phyloP scores from a whole-genome alignment of 2,113 vertebrate species.

The Dolichotis patagonum region DNA sequence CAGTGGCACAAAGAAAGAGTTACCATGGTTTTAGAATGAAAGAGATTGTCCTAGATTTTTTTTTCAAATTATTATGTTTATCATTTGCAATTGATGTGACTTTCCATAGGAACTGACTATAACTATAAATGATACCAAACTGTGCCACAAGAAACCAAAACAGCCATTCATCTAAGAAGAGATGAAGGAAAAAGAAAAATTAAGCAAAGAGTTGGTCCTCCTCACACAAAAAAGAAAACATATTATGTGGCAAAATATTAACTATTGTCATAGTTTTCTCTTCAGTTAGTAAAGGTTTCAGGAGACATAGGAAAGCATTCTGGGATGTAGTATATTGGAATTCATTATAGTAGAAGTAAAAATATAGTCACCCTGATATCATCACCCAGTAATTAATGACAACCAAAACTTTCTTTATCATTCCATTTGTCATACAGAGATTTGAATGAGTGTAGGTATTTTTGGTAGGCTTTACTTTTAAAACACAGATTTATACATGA shows the following conservation, averaged over 20 bases:
- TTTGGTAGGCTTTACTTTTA: slow-evolving; percentile 32
- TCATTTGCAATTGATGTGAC: slow-evolving; percentile 1
- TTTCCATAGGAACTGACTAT: not conserved
- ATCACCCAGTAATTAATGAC: not conserved
- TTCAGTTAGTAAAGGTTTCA: not conserved
- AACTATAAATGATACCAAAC: not conserved
- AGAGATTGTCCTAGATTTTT: not conserved
- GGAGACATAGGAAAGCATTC: not conserved
- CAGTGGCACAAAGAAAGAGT: not conserved
- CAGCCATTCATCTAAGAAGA: not conserved
- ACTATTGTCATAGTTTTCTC: not conserved
- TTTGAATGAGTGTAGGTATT: not conserved
- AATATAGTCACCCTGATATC: not conserved
- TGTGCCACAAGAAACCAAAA: not conserved
- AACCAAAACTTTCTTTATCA: slow-evolving; percentile 6
- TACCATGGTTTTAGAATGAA: not conserved
- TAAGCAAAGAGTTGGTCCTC: not conserved
- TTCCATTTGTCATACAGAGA: not conserved
- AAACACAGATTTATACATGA: not conserved
- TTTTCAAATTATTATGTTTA: not conserved
- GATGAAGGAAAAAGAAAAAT: slow-evolving; percentile 12
- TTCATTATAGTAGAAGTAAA: not conserved
- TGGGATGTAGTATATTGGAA: not conserved
- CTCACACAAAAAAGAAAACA: not conserved
- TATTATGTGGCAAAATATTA: not conserved